Evolutionary conservation across 1,140 invertebrate genomes (phyloP), one percentile per base, ranked within the genome.

Genomic region (Chlorops oryzae): DNA sequence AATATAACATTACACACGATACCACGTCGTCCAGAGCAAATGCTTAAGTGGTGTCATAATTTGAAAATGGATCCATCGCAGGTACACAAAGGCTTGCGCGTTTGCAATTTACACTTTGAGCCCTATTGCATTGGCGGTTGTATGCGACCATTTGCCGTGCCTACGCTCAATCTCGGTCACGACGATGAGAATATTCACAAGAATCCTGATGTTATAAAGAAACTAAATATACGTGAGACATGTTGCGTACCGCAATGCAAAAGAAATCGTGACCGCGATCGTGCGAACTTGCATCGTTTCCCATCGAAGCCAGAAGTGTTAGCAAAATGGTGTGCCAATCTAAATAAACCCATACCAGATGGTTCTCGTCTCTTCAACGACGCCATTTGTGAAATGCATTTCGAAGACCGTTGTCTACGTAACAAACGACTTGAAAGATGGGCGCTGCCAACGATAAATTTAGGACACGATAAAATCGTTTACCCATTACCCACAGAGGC

Each of bases 1-100:
- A 61, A 69, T 43, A 65, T 69, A n/a, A 69, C 65, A 48, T 58
- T 69, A 52, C 65, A 69, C 28, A 69, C 65, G n/a, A 66, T 69
- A 43, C 65, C 65, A 2, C 54, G 66, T 1, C 53, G 65, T 13
- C 63, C 63, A 0, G 65, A 69, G 32, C 65, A 68, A 42, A 59
- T 69, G 61, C 54, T 59, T 13, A 69, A 69, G 20, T 69, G 65
- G 65, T 69, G 65, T 34, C 65, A 69, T 44, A 69, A 69, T 47
- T 46, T 69, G 0, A 69, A 65, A 44, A 62, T 68, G 48, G 46
- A 62, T 40, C 59, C 62, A 37, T 56, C 62, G 12, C 63, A 68
- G 42, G 61, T 69, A 55, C 65, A 68, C 35, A 69, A 69, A 40
- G 63, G 65, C 5, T 62, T 69, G 55, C 58, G 65, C 1, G 66